Base-by-base conservation (phyloP, 2,113 vertebrate species). In the Thunnus thynnus region DNA sequence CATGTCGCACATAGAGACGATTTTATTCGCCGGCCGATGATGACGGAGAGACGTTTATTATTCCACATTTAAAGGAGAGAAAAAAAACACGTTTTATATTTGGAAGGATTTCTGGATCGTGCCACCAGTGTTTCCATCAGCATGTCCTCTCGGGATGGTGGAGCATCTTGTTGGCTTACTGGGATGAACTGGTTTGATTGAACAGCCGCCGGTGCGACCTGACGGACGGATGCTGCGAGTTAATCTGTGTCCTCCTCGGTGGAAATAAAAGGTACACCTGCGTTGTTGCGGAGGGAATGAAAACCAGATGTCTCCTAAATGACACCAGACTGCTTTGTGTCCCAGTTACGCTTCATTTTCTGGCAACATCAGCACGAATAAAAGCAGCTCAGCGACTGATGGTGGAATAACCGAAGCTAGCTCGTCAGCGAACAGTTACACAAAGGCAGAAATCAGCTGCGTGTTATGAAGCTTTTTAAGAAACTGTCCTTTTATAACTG, bases 61-160 rank as follows among this genome's bases (percentile, higher is more conserved):
- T 2, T 3, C 9, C n/a, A 4, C 56, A 17, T 72, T 13, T 44
- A 25, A 30, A 5, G 18, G 6, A 17, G 13, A 14, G n/a, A 8
- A 52, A 27, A 61, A 25, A 5, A 41, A 9, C 36, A 41, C 16
- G 22, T 47, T 47, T 52, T 41, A 41, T 41, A 41, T 41, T 41
- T 1, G 8, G 36, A 9, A 41, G 36, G 6, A 1, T 16, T 46
- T 36, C 41, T 18, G 64, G 16, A 11, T 44, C 48, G 36, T 0
- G 54, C 2, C 18, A 4, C 13, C 41, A 1, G 48, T 9, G 32
- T 55, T 13, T 3, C 25, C 11, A 22, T 9, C 62, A 71, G n/a
- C 73, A 78, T 58, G 80, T 83, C 60, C 58, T 72, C 57, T 12
- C 76, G 20, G 63, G 76, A 85, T 64, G 80, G 5, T 56, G 82